A percentile compares a stretch with the other conserved stretches of the same genome.
phyloP scores from a whole-genome alignment of 1,140 invertebrate species.

The Drosophila willistoni region DNA sequence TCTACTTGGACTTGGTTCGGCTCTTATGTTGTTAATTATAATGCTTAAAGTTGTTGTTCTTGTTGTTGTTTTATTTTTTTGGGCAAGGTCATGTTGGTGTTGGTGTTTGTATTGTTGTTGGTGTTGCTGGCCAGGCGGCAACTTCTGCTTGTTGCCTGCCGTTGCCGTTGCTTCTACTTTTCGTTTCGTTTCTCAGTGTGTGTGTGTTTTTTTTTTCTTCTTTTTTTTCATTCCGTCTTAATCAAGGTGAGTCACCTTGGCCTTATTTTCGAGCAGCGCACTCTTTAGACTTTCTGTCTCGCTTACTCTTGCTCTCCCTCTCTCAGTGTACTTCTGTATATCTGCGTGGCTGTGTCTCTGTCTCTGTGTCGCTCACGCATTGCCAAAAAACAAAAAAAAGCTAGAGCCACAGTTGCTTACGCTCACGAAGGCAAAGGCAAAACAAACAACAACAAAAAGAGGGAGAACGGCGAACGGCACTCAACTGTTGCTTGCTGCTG shows the following conservation, averaged over 20 bases:
- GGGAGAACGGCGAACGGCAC: slow-evolving; percentile 34
- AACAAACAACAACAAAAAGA: slow-evolving; percentile 14
- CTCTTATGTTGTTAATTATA: slow-evolving; percentile 78
- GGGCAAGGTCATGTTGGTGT: slow-evolving; percentile 71
- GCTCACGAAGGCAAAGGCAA: slow-evolving; percentile 49
- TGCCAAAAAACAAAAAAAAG: slow-evolving; percentile 69
- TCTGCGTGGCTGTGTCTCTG: slow-evolving; percentile 25
- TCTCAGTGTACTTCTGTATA: slow-evolving; percentile 17
- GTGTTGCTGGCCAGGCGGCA: slow-evolving; percentile 24
- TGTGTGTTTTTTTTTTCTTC: slow-evolving; percentile 49
- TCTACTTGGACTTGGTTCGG: slow-evolving; percentile 56
- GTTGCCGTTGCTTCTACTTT: slow-evolving; percentile 49
- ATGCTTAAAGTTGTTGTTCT: slow-evolving; percentile 67
- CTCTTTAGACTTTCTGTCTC: slow-evolving; percentile 50
- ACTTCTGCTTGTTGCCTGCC: slow-evolving; percentile 19
- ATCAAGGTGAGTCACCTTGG: slow-evolving; percentile 83
- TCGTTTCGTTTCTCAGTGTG: slow-evolving; percentile 29
- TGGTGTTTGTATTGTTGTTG: slow-evolving; percentile 24
- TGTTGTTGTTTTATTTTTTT: slow-evolving; percentile 51
- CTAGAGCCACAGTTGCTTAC: slow-evolving; percentile 49
- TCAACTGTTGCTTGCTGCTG: slow-evolving; percentile 67
- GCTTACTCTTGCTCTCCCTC: background rate
- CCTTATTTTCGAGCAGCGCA: slow-evolving; percentile 82
- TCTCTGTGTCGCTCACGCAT: slow-evolving; percentile 67
- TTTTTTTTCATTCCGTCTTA: slow-evolving; percentile 78